phyloP scores from a whole-genome alignment of 2,113 vertebrate genomes.

The Lepus americanus region DNA sequence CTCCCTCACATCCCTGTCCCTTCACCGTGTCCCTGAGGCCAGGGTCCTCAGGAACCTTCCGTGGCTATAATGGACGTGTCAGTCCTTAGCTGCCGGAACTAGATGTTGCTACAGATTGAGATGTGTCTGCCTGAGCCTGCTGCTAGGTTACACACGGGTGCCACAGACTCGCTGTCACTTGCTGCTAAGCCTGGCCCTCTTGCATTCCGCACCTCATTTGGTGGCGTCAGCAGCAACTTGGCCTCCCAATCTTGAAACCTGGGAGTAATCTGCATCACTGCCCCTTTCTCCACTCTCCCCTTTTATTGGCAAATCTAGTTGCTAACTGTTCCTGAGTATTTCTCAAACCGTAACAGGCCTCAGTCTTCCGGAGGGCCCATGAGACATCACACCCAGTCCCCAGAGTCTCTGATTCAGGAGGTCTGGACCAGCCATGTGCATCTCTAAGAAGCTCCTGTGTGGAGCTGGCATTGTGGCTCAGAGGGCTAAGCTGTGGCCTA shows the following conservation, averaged over 20 bases:
- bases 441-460: neutral
- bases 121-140: neutral
- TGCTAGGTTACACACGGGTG: neutral
- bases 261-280: neutral
- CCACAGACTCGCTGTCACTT: neutral
- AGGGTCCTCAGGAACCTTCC: neutral
- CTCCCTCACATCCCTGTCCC: neutral
- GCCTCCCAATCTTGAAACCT: neutral
- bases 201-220: neutral
- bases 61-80: neutral
- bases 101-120: neutral
- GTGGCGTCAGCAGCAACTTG: neutral
- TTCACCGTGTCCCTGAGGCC: neutral
- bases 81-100: neutral
- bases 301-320: neutral
- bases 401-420: neutral
- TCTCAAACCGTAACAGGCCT: neutral
- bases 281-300: neutral
- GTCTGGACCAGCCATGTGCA: neutral
- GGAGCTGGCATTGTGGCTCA: too few species aligned
- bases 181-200: neutral
- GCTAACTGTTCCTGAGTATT: neutral
- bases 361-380: neutral
- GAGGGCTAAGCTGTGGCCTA: too few species aligned
- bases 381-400: too few species aligned